Evolutionary conservation across 2,888 invertebrate species (phyloP).

Genomic region (Eubasilissa splendida): DNA sequence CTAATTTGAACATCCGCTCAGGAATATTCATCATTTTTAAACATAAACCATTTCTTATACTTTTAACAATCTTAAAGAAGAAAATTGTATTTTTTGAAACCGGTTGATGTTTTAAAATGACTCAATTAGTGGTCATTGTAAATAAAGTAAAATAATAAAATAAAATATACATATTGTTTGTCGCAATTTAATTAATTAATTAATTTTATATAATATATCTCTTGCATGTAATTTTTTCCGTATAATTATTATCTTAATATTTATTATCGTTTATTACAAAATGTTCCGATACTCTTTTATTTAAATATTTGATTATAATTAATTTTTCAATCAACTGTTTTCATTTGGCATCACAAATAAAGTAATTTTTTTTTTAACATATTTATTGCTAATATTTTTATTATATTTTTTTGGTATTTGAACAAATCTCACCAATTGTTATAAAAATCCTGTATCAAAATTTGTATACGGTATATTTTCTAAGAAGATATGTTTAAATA

Average conservation of each 20-base stretch:
- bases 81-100: too few relatives aligned
- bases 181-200: too few relatives aligned
- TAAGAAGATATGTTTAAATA: conserved; percentile 7
- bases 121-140: too few relatives aligned
- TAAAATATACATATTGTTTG: too few relatives aligned
- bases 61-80: not conserved
- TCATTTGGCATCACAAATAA: not conserved
- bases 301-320: not conserved
- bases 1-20: too few relatives aligned
- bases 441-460: conserved; percentile 7
- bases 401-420: conserved; percentile 1
- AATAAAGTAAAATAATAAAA: too few relatives aligned
- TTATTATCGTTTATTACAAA: not conserved
- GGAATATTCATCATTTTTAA: not conserved
- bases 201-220: not conserved
- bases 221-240: not conserved
- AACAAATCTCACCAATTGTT: conserved; percentile 9
- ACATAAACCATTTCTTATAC: not conserved
- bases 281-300: not conserved
- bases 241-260: not conserved
- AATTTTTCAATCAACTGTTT: conserved; percentile 13
- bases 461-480: not conserved
- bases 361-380: not conserved
- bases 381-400: not conserved
- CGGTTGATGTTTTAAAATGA: too few relatives aligned